These are phyloP conservation scores for Ochropleura leucogaster DNA, from an alignment of 2,888 invertebrate species.

Conservation along the genomic window DNA sequence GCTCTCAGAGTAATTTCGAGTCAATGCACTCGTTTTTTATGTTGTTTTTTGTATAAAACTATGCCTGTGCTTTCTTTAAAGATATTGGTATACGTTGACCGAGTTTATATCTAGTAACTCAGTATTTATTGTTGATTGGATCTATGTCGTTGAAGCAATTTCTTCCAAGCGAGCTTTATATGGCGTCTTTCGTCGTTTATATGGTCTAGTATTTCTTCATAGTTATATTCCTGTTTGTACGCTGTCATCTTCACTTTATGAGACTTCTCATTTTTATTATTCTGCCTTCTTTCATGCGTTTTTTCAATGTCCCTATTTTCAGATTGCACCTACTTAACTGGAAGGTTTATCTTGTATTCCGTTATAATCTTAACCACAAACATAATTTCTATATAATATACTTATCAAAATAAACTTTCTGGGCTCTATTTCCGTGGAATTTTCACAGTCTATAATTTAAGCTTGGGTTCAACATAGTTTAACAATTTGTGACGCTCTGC, in stretches of 20 bases:
- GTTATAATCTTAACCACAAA: constrained; percentile 22
- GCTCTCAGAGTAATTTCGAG: constrained; percentile 52
- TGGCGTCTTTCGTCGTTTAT: constrained; percentile 9
- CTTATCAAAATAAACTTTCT: constrained; percentile 16
- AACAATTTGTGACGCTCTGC: constrained; percentile 38
- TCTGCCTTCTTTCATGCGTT: neutral
- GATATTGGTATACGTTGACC: constrained; percentile 20
- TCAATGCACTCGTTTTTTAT: constrained; percentile 54
- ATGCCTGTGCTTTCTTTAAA: constrained; percentile 45
- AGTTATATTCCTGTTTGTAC: neutral
- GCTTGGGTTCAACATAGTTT: constrained; percentile 38
- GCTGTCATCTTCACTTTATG: constrained; percentile 19
- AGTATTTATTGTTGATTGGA: constrained; percentile 34
- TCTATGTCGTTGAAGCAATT: constrained; percentile 12
- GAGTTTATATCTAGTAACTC: constrained; percentile 14
- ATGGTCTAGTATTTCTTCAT: constrained; percentile 22
- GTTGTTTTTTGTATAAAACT: constrained; percentile 41
- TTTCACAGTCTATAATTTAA: constrained; percentile 33
- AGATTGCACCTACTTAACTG: constrained; percentile 4
- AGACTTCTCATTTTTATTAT: constrained; percentile 21
- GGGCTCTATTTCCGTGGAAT: constrained; percentile 22
- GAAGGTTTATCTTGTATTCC: neutral
- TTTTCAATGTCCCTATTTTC: constrained; percentile 9
- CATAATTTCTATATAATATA: constrained; percentile 3
- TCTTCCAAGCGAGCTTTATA: constrained; percentile 10